These are phyloP conservation scores for Tricholauxania praeusta DNA, from an alignment of 2,888 invertebrate genomes.

Conservation along the genomic window DNA sequence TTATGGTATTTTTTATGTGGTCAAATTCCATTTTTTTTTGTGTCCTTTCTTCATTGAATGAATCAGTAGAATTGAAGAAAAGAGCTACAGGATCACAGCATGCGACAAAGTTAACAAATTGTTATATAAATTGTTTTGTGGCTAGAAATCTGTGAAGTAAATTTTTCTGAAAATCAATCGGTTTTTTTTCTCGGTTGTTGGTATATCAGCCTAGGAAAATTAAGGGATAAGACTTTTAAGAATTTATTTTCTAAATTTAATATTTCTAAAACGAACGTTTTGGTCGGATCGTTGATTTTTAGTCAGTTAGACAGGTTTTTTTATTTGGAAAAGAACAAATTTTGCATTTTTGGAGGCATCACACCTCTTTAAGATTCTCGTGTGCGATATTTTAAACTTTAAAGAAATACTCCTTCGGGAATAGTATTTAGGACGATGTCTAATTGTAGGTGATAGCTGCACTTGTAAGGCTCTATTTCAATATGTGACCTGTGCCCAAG, in stretches of 20 bases:
- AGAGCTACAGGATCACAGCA: conserved; percentile 39
- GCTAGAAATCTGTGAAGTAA: conserved; percentile 22
- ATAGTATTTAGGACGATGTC: too few relatives aligned
- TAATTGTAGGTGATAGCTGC: too few relatives aligned
- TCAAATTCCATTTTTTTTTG: conserved; percentile 14
- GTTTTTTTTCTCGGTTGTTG: conserved; percentile 13
- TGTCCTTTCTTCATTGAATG: neutral
- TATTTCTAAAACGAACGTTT: too few relatives aligned
- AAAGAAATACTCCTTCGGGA: too few relatives aligned
- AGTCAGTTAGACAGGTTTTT: neutral
- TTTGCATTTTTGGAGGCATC: neutral
- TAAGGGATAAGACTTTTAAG: too few relatives aligned
- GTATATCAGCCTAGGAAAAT: too few relatives aligned
- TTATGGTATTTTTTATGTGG: conserved; percentile 9
- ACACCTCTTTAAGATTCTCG: too few relatives aligned
- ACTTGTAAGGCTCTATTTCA: too few relatives aligned
- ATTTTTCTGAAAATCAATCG: conserved; percentile 17
- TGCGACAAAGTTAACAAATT: conserved; percentile 31
- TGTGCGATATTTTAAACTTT: too few relatives aligned
- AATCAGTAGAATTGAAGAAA: conserved; percentile 6
- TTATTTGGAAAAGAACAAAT: neutral
- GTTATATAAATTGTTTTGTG: neutral
- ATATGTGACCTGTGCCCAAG: too few relatives aligned
- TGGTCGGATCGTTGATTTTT: too few relatives aligned
- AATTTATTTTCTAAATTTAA: too few relatives aligned